Conservation (phyloP, 2,113 vertebrate species). For the Psilopsiagon aymara region DNA sequence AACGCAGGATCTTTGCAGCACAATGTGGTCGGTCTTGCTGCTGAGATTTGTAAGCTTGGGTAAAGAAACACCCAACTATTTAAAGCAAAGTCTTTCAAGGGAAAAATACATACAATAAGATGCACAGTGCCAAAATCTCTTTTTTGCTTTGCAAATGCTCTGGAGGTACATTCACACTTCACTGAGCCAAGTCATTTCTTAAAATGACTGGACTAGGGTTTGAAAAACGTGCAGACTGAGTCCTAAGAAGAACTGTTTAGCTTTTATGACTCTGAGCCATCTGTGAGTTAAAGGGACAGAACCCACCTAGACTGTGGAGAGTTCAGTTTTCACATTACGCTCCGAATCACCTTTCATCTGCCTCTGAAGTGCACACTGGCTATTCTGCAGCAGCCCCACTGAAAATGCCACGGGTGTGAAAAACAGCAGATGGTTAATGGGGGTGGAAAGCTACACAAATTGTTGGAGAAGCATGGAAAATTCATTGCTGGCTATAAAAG, state of each 20-base stretch:
- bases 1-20: background rate
- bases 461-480: slow-evolving; percentile 26
- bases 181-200: slow-evolving; percentile 39
- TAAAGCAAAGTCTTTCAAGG: slow-evolving; percentile 16
- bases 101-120: slow-evolving; percentile 45
- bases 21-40: background rate
- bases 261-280: slow-evolving; percentile 37
- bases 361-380: background rate
- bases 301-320: background rate
- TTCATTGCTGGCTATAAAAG: slow-evolving; percentile 16
- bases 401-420: slow-evolving; percentile 18
- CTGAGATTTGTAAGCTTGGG: background rate
- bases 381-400: background rate
- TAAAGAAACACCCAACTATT: background rate
- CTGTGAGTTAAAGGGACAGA: slow-evolving; percentile 9
- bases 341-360: background rate
- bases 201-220: slow-evolving; percentile 13
- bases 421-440: slow-evolving; percentile 46
- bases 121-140: slow-evolving; percentile 7
- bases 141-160: slow-evolving; percentile 24
- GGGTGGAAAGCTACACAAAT: slow-evolving; percentile 42
- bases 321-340: background rate
- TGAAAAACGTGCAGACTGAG: slow-evolving; percentile 49
- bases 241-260: slow-evolving; percentile 1
- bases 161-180: slow-evolving; percentile 27